Base-by-base conservation (phyloP, 2,888 invertebrate genomes). In the Plusia festucae region DNA sequence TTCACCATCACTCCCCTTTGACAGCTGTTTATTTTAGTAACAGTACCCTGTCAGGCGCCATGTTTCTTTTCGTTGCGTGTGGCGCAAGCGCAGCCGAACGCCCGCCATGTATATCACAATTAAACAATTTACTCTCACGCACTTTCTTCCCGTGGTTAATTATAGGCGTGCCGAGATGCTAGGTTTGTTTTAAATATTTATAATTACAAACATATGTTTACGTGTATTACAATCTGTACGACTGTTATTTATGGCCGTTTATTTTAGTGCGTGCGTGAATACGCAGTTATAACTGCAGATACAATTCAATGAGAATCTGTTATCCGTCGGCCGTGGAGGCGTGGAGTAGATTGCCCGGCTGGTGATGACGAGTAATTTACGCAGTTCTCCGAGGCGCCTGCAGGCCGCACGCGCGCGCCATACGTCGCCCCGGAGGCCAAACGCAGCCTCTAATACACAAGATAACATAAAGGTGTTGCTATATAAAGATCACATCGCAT, bases 51-150 rank as follows among this genome's bases (percentile, higher is more conserved):
- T 73, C 73, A 65, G 65, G 68, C 70, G 82, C 71, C 79, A 78
- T 81, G 80, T 85, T 82, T 83, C 82, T 79, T 80, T 65, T 74
- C 66, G 81, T 89, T 81, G 85, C 88, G 85, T 85, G 86, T 71
- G 78, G 82, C 82, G 87, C 83, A 83, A 78, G 85, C 86, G 88
- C 87, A 83, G 68, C 76, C 73, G 79, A 78, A 78, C 66, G 20
- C 40, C 68, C 85, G 82, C 83, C 85, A 55, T 86, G 84, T 86
- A 86, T 90, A 88, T 89, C 85, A 91, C 87, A 90, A 90, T 90
- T 90, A 91, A 88, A 90, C 87, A 89, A 91, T 91, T 92, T 90
- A 89, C 91, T 92, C 91, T 91, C 90, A 90, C 91, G 88, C 89
- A 89, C 89, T 92, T 91, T 91, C 90, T 86, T 89, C 82, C 81